Evolutionary conservation across 2,888 invertebrate genomes (phyloP).

Genomic region (Tetheella fluctuosa): DNA sequence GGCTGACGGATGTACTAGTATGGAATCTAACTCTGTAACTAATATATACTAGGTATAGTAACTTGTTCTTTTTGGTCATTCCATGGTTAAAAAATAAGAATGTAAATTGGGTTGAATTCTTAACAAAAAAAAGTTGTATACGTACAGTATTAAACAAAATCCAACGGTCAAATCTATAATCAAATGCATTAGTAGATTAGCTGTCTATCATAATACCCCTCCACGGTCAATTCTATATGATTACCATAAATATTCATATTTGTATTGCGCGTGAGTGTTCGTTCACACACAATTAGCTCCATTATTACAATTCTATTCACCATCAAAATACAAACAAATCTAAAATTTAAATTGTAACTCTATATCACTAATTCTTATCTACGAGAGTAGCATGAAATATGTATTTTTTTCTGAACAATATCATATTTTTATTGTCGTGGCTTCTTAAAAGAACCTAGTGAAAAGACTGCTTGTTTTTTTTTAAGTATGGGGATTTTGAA

Average conservation of each 20-base stretch:
- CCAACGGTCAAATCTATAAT: slow-evolving; percentile 9
- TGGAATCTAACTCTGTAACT: background rate
- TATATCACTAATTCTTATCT: slow-evolving; percentile 73
- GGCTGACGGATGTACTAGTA: background rate
- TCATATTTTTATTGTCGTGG: slow-evolving; percentile 76
- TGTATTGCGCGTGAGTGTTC: slow-evolving; percentile 37
- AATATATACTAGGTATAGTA: too few relatives aligned
- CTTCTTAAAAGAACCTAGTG: slow-evolving; percentile 51
- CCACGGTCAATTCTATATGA: slow-evolving; percentile 43
- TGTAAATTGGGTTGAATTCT: too few relatives aligned
- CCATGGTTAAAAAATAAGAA: too few relatives aligned
- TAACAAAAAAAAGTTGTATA: too few relatives aligned
- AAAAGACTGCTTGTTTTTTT: slow-evolving; percentile 41
- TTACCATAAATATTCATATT: slow-evolving; percentile 76
- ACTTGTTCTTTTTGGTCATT: too few relatives aligned
- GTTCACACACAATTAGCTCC: slow-evolving; percentile 83
- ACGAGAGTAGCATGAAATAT: slow-evolving; percentile 70
- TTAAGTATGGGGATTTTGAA: slow-evolving; percentile 29
- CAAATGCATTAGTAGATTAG: slow-evolving; percentile 20
- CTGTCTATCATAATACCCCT: slow-evolving; percentile 52
- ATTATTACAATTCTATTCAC: slow-evolving; percentile 71
- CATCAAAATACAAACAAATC: slow-evolving; percentile 69
- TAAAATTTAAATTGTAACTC: slow-evolving; percentile 77
- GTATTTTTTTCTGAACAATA: slow-evolving; percentile 66
- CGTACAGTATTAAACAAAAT: background rate